phyloP scores from a whole-genome alignment of 2,797 vertebrate species.

The Coendou prehensilis region DNA sequence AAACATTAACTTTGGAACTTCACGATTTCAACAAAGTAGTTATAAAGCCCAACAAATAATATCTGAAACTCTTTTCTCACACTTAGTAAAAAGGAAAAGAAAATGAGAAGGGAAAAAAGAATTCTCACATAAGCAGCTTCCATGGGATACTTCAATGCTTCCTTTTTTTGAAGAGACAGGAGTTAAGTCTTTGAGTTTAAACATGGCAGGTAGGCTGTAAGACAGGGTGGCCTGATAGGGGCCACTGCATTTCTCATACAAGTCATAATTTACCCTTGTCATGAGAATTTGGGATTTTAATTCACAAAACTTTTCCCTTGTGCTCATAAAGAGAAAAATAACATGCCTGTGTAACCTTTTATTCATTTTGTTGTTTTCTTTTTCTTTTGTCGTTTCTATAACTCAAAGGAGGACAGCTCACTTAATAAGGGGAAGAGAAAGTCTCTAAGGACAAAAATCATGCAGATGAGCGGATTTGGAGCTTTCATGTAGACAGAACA shows the following conservation, averaged over 20 bases:
- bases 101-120: background rate
- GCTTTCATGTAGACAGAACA: background rate
- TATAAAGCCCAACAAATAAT: slow-evolving; percentile 66
- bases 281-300: slow-evolving; percentile 80
- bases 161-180: slow-evolving; percentile 70
- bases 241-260: slow-evolving; percentile 59
- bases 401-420: background rate
- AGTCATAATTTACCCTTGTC: slow-evolving; percentile 75
- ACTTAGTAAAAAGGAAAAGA: slow-evolving; percentile 51
- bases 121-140: background rate
- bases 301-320: slow-evolving; percentile 56
- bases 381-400: slow-evolving; percentile 15
- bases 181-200: slow-evolving; percentile 71
- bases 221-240: background rate
- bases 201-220: background rate
- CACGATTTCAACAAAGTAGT: slow-evolving; percentile 68
- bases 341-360: slow-evolving; percentile 43
- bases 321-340: slow-evolving; percentile 74
- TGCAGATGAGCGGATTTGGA: background rate
- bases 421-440: slow-evolving; percentile 49
- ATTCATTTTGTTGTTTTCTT: background rate
- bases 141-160: background rate
- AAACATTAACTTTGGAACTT: slow-evolving; percentile 74
- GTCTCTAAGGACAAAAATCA: background rate
- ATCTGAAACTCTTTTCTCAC: slow-evolving; percentile 62